A percentile compares a stretch with the other conserved stretches of the same genome.
phyloP scores from a whole-genome alignment of 2,113 vertebrate genomes.

The Struthidea cinerea region DNA sequence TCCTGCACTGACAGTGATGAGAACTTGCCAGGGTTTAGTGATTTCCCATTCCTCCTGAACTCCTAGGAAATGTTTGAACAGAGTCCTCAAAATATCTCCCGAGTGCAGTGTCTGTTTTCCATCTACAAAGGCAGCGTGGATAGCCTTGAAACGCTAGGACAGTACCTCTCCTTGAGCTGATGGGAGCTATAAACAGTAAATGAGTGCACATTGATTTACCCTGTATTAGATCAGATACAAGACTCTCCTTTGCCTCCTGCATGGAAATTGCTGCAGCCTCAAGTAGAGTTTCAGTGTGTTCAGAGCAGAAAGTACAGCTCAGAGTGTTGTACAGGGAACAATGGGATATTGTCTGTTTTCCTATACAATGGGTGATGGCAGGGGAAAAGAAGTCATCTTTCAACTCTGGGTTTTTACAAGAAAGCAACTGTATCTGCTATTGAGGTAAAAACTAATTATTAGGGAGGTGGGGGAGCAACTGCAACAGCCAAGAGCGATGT shows the following conservation, averaged over 20 bases:
- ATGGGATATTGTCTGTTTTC: slow-evolving; percentile 34
- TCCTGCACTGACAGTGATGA: rapidly evolving
- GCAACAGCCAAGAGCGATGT: background rate
- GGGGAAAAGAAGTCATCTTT: slow-evolving; percentile 47
- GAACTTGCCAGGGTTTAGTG: background rate
- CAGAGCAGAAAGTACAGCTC: slow-evolving; percentile 47
- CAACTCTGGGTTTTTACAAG: slow-evolving; percentile 10
- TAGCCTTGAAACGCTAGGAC: slow-evolving; percentile 49
- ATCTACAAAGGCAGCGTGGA: background rate
- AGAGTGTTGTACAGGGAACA: background rate
- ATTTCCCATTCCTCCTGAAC: background rate
- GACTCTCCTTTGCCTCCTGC: slow-evolving; percentile 42
- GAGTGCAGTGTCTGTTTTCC: background rate
- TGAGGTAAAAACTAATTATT: slow-evolving; percentile 27
- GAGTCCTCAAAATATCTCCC: background rate
- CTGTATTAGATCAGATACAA: slow-evolving; percentile 33
- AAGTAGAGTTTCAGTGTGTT: slow-evolving; percentile 39
- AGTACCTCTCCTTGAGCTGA: slow-evolving; percentile 52
- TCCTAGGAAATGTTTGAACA: background rate
- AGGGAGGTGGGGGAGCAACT: background rate
- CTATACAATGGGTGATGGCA: slow-evolving; percentile 23
- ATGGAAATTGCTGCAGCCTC: slow-evolving; percentile 49
- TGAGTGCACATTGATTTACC: slow-evolving; percentile 31
- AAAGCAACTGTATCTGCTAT: background rate
- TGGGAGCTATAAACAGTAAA: slow-evolving; percentile 26